Evolutionary conservation across 2,888 invertebrate genomes (phyloP), one percentile per base, ranked within the genome.

Genomic region (Cistogaster globosa): DNA sequence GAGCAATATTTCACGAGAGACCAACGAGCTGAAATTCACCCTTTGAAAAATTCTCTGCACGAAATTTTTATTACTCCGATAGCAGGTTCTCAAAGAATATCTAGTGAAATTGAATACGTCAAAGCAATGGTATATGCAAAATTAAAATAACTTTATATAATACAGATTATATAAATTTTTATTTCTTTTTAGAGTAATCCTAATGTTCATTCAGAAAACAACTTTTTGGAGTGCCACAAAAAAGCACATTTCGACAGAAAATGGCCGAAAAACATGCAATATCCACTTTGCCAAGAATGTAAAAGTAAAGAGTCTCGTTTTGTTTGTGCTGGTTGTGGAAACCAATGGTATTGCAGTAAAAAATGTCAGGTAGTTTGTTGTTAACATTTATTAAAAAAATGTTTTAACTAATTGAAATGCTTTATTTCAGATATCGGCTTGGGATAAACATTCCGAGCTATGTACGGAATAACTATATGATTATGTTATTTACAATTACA

Each of bases 271-370:
- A 78, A 60, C n/a, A 93, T 87, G 92, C 75, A 93, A 85, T 93
- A 93, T 87, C 96, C 97, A 69, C 94, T 95, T 87, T 98, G 97
- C 92, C 97, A 97, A 94, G 97, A 97, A 87, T 98, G 97, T 92
- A 95, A 96, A 88, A 94, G 95, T 82, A 94, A 95, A 86, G 94
- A 96, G 89, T 97, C 97, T 84, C 97, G 96, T 93, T 97, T 96
- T 91, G 97, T 97, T 58, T 98, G 97, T 92, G 97, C 97, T 60
- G 97, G 97, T 68, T 98, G 97, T 92, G 96, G 96, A 87, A 97
- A 97, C 93, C 97, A 97, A 93, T 98, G 98, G 97, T 98, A 98
- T 93, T 98, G 98, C 94, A 97, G 97, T 90, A 94, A 97, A 76
- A 96, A 97, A 87, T 98, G 98, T 92, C 98, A 98, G 96, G 98